Evolutionary conservation across 2,888 invertebrate genomes (phyloP).

Genomic region (Timandra comae): DNA sequence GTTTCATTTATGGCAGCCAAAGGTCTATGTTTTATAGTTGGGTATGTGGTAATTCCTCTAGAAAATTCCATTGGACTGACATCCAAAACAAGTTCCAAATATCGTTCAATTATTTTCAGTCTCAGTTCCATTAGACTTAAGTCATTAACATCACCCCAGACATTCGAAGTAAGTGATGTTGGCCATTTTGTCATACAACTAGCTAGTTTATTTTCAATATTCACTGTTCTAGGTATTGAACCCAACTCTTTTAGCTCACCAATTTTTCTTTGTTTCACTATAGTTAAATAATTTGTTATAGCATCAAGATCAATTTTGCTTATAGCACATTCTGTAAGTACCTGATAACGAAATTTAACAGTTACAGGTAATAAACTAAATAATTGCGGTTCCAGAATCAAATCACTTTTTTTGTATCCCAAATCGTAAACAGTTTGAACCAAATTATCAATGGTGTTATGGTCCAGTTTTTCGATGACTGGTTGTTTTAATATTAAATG

Average conservation of each 20-base stretch:
- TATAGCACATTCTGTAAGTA: constrained; percentile 64
- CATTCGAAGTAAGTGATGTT: constrained; percentile 59
- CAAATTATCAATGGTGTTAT: constrained; percentile 33
- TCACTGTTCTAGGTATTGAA: constrained; percentile 35
- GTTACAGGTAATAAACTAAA: constrained; percentile 55
- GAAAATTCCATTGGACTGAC: constrained; percentile 52
- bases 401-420: constrained; percentile 38
- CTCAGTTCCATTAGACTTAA: constrained; percentile 45
- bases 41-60: constrained; percentile 57
- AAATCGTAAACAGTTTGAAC: constrained; percentile 41
- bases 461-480: constrained; percentile 41
- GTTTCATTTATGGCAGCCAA: constrained; percentile 55
- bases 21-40: constrained; percentile 65
- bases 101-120: constrained; percentile 61
- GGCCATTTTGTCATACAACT: constrained; percentile 67
- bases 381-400: constrained; percentile 48
- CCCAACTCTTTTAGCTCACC: constrained; percentile 42
- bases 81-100: constrained; percentile 59
- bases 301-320: constrained; percentile 31
- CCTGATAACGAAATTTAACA: constrained; percentile 48
- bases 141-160: constrained; percentile 47
- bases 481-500: constrained; percentile 53
- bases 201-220: constrained; percentile 62
- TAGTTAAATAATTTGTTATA: constrained; percentile 42
- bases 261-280: constrained; percentile 51